Evolutionary conservation across 2,797 vertebrate species (phyloP).

Genomic region (Chromis chromis): DNA sequence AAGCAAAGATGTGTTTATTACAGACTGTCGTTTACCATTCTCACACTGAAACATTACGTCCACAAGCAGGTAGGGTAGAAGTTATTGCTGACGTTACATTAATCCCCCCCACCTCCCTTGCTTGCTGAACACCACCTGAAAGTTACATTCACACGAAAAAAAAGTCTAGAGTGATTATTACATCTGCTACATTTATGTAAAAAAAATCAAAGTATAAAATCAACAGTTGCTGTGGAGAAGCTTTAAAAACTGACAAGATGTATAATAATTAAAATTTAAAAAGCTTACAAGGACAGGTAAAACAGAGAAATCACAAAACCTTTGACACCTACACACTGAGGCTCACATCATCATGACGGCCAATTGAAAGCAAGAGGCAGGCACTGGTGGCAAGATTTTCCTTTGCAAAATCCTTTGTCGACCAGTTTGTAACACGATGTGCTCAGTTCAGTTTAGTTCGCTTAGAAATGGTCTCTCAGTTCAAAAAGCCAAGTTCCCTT

Average conservation of each 20-base stretch:
- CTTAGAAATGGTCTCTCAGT: slow-evolving; percentile 74
- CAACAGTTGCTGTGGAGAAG: slow-evolving; percentile 62
- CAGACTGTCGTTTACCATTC: slow-evolving; percentile 42
- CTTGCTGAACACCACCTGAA: slow-evolving; percentile 57
- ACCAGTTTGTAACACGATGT: slow-evolving; percentile 55
- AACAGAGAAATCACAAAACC: slow-evolving; percentile 61
- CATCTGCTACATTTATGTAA: slow-evolving; percentile 77
- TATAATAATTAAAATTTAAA: slow-evolving; percentile 53
- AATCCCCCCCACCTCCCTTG: slow-evolving; percentile 15
- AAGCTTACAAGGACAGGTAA: slow-evolving; percentile 71
- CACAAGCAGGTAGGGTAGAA: slow-evolving; percentile 39
- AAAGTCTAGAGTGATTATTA: slow-evolving; percentile 66
- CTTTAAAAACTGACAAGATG: slow-evolving; percentile 60
- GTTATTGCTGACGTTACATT: slow-evolving; percentile 53
- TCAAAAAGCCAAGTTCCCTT: slow-evolving; percentile 86
- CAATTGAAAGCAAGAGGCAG: slow-evolving; percentile 63
- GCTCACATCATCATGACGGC: slow-evolving; percentile 41
- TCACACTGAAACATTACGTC: slow-evolving; percentile 16
- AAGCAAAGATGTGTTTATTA: slow-evolving; percentile 59
- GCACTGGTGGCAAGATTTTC: slow-evolving; percentile 67
- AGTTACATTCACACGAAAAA: slow-evolving; percentile 77
- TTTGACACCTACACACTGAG: slow-evolving; percentile 54
- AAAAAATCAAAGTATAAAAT: slow-evolving; percentile 61
- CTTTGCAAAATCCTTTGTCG: slow-evolving; percentile 52
- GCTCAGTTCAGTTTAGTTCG: slow-evolving; percentile 67